Percentiles rank a stretch among this genome's conserved stretches.
These are phyloP conservation scores for Neolamprologus brichardi DNA, from an alignment of 2,113 vertebrate species.

Conservation along the genomic window DNA sequence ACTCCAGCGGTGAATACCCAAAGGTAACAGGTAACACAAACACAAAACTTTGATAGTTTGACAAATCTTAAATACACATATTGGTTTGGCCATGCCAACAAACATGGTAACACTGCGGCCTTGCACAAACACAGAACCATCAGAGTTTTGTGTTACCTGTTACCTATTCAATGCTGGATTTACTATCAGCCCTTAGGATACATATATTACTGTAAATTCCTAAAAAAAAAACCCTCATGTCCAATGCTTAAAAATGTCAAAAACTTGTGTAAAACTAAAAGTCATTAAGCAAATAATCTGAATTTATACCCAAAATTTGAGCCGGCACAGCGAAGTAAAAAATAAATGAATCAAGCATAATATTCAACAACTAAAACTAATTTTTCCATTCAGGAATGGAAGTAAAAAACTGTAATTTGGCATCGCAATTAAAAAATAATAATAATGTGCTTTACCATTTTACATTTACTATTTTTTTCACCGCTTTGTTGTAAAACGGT, in stretches of 20 bases:
- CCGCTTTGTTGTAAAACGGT: neutral
- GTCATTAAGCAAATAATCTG: neutral
- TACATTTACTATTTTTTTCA: neutral
- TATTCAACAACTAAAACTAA: neutral
- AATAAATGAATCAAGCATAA: neutral
- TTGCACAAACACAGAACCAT: neutral
- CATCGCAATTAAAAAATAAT: neutral
- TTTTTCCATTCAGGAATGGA: neutral
- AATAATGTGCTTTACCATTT: neutral
- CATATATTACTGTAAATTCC: neutral
- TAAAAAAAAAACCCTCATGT: neutral
- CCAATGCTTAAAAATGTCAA: neutral
- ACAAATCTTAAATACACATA: neutral
- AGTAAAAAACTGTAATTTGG: neutral
- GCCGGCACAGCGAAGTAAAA: neutral
- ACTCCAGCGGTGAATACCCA: neutral
- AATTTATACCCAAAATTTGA: neutral
- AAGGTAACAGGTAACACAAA: neutral
- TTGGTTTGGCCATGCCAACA: neutral
- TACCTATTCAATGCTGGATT: neutral
- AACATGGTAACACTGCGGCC: neutral
- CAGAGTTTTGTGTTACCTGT: neutral
- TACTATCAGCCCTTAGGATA: neutral
- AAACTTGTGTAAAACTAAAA: neutral
- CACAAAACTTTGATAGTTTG: neutral